Evolutionary conservation across 2,113 vertebrate genomes (phyloP).

Genomic region (Arizona elegans): DNA sequence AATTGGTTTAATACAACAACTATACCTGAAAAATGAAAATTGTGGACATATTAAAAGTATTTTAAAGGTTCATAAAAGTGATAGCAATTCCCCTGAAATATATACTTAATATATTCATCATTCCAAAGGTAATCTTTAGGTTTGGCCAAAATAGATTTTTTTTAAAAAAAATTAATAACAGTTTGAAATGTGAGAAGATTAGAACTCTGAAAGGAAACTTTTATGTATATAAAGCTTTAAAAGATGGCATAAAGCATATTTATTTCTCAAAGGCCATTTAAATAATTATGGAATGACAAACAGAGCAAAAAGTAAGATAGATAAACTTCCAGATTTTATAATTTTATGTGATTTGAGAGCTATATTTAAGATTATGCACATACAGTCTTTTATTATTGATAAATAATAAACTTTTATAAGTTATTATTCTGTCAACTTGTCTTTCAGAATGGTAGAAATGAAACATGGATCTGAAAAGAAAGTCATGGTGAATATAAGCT

Average conservation of each 20-base stretch:
- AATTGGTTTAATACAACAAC: neutral
- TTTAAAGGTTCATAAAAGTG: neutral
- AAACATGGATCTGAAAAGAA: slow-evolving; percentile 84
- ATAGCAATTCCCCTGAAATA: neutral
- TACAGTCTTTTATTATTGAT: neutral
- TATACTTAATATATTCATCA: neutral
- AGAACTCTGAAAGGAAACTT: neutral
- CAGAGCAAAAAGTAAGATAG: neutral
- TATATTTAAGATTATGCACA: neutral
- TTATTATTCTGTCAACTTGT: neutral
- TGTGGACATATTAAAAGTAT: neutral
- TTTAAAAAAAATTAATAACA: neutral
- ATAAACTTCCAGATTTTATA: neutral
- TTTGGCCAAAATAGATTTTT: neutral
- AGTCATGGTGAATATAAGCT: slow-evolving; percentile 89
- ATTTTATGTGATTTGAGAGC: neutral
- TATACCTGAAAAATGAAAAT: neutral
- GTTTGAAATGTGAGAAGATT: neutral
- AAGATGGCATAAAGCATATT: neutral
- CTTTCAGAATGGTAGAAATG: slow-evolving; percentile 91
- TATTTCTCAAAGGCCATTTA: neutral
- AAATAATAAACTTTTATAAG: neutral
- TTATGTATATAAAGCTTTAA: neutral
- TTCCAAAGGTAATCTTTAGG: neutral
- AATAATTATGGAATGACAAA: neutral